phyloP scores from a whole-genome alignment of 2,888 invertebrate species.

The Zaprionus bogoriensis region DNA sequence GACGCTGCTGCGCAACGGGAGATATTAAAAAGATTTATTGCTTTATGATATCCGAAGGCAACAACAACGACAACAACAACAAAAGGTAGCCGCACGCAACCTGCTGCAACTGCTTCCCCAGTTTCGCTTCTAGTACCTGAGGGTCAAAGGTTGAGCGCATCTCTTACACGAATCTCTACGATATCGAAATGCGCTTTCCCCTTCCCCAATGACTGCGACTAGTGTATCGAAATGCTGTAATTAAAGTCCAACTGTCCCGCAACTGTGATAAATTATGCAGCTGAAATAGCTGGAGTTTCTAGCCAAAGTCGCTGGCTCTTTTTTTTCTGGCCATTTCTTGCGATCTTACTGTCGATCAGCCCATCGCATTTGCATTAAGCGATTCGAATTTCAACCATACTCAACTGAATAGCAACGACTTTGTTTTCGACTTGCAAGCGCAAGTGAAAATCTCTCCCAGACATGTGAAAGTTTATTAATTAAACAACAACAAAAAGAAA shows the following conservation, averaged over 20 bases:
- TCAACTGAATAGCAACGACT: conserved; percentile 8
- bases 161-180: neutral
- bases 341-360: conserved; percentile 37
- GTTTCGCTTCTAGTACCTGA: conserved; percentile 30
- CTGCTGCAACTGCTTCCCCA: conserved; percentile 39
- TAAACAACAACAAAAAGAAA: conserved; percentile 45
- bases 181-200: neutral
- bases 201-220: conserved; percentile 9
- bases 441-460: conserved; percentile 64
- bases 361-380: conserved; percentile 65
- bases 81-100: conserved; percentile 30
- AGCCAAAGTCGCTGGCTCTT: conserved; percentile 29
- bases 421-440: conserved; percentile 27
- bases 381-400: conserved; percentile 33
- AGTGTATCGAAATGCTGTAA: conserved; percentile 67
- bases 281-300: conserved; percentile 12
- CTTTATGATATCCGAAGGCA: conserved; percentile 60
- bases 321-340: conserved; percentile 46
- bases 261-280: conserved; percentile 52
- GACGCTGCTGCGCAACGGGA: conserved; percentile 39
- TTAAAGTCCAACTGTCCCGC: conserved; percentile 70
- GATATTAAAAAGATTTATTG: conserved; percentile 76
- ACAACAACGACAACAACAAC: neutral
- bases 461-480: conserved; percentile 75
- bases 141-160: conserved; percentile 39